Base-by-base conservation (phyloP, 1,140 invertebrate species). In the Platorchestia sp. region DNA sequence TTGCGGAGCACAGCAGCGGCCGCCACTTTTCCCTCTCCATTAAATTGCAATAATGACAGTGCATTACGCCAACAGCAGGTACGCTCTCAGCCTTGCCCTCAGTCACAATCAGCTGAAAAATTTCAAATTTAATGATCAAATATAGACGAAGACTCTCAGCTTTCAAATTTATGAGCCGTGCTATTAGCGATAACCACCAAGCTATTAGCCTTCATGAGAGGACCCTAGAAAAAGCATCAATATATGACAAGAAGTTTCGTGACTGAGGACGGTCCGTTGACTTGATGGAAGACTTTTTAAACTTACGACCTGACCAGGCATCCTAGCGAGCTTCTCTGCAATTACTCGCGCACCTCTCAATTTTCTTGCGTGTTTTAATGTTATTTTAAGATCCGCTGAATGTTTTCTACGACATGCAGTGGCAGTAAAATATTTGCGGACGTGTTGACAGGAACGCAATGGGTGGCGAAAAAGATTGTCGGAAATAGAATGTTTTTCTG, bases 91-190 rank as follows among this genome's bases (percentile, higher is more conserved):
- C 87, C 41, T 89, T 89, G 41, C 87, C 41, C n/a, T 89, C 87
- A 44, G 41, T 44, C 87, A 14, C 87, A 89, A 36, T 22, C 3
- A 89, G 59, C 22, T 10, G 87, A 89, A 89, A 89, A 89, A 89
- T 89, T 42, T 89, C 41, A 41, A 10, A 89, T 89, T 89, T 89
- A 89, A 89, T 41, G 87, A 89, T 89, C 87, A 89, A 89, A 89
- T 89, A 42, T 89, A 27, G 10, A 14, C 87, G 87, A 42, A 16
- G 87, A 89, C 87, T 89, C 43, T 89, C 5, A 27, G 87, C 41
- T 89, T 27, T 89, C 42, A 44, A 89, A 89, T 89, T 89, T 89
- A 89, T 89, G 59, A 89, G 87, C 41, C 87, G 16, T 89, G 41
- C 87, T 89, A 89, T 89, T 89, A 89, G 87, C 27, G 41, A 89